Percentiles rank a stretch among this genome's conserved stretches.
Conservation (phyloP, 2,888 invertebrate species). For the Hipparchia semele region DNA sequence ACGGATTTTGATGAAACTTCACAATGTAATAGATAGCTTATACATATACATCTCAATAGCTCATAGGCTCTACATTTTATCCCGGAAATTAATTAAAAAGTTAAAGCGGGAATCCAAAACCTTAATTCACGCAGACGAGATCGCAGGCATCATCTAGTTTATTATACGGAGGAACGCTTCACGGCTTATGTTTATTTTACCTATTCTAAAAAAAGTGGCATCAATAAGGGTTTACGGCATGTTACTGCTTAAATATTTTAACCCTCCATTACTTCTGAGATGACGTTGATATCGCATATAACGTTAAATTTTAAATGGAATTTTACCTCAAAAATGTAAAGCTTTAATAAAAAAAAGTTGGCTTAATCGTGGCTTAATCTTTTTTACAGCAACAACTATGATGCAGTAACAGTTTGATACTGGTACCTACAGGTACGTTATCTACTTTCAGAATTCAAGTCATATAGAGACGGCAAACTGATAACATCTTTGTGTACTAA, state of each 20-base stretch:
- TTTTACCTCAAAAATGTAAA: background rate
- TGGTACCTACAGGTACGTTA: constrained; percentile 9
- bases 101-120: too few species aligned
- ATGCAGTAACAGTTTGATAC: background rate
- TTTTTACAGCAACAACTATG: background rate
- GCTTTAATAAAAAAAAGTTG: background rate
- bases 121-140: too few species aligned
- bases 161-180: too few species aligned
- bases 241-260: background rate
- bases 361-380: background rate
- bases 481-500: background rate
- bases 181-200: background rate
- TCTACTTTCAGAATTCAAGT: background rate
- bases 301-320: background rate
- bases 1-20: too few species aligned
- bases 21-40: too few species aligned
- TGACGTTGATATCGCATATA: background rate
- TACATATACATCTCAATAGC: too few species aligned
- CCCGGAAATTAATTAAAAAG: too few species aligned
- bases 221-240: background rate
- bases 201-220: background rate
- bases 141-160: too few species aligned
- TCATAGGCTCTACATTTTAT: too few species aligned
- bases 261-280: background rate
- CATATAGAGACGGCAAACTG: background rate